phyloP scores from a whole-genome alignment of 23 tunicate genomes.

The Clavelina lepadiformis region DNA sequence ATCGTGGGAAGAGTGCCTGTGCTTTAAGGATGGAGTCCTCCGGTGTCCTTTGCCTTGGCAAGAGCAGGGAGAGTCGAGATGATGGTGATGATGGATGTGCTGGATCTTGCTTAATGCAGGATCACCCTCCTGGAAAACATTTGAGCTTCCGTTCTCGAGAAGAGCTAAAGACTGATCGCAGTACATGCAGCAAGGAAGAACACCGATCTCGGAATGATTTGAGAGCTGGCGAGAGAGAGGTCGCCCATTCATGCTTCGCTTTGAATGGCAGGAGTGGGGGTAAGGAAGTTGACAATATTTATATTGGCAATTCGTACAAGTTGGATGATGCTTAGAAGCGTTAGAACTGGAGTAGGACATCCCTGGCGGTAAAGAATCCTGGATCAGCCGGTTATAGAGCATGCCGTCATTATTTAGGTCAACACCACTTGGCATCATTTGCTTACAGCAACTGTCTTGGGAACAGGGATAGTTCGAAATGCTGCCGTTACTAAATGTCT shows the following conservation, averaged over 20 bases:
- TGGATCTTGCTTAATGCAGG: conserved; percentile 14
- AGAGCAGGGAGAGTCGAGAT: conserved; percentile 12
- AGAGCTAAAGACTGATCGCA: conserved; percentile 6
- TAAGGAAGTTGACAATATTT: background rate
- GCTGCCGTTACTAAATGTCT: background rate
- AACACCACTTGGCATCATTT: background rate
- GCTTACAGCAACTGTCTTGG: background rate
- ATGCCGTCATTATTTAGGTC: background rate
- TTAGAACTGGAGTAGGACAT: background rate
- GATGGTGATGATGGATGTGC: conserved; percentile 36
- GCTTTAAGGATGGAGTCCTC: background rate
- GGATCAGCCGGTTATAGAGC: background rate
- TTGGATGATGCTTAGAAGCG: background rate
- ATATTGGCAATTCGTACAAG: background rate
- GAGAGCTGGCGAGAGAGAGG: background rate
- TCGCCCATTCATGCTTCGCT: background rate
- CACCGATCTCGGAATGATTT: background rate
- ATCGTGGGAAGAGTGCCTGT: background rate
- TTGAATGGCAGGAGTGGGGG: background rate
- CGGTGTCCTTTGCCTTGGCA: background rate
- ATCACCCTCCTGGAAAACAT: background rate
- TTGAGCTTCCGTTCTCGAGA: background rate
- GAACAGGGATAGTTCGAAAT: background rate
- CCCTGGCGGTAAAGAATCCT: background rate
- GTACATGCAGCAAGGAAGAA: conserved; percentile 6